Percentiles rank a stretch among this genome's conserved stretches.
Conservation (phyloP, 2,113 vertebrate species). For the Crypturellus undulatus region DNA sequence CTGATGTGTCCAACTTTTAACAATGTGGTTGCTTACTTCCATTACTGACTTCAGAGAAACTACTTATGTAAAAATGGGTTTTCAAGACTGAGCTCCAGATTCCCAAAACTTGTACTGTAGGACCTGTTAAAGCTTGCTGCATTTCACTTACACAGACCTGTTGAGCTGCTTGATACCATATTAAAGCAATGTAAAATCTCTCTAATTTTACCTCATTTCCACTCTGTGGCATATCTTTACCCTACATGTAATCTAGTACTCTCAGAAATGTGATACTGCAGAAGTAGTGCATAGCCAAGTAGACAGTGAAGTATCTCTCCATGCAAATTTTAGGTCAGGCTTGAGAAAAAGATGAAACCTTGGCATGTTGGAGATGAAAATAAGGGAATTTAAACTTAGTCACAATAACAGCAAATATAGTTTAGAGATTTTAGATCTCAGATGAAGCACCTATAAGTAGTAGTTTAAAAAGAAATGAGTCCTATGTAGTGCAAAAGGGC, state of each 20-base stretch:
- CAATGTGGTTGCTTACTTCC: background rate
- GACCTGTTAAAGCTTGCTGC: slow-evolving; percentile 10
- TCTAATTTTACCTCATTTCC: background rate
- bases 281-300: background rate
- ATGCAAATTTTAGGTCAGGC: slow-evolving; percentile 24
- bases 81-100: background rate
- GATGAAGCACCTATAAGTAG: background rate
- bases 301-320: slow-evolving; percentile 7
- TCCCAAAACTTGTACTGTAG: background rate
- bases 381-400: background rate
- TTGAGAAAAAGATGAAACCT: slow-evolving; percentile 37
- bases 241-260: background rate
- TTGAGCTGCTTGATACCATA: slow-evolving; percentile 34
- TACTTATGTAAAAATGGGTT: background rate
- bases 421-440: background rate
- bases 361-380: slow-evolving; percentile 10
- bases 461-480: background rate
- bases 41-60: background rate
- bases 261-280: slow-evolving; percentile 15
- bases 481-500: background rate
- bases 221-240: background rate
- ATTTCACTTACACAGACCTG: background rate
- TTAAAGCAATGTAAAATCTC: slow-evolving; percentile 24
- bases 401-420: background rate
- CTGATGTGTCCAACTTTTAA: background rate